phyloP scores from a whole-genome alignment of 1,140 invertebrate genomes.

The Cotesia typhae region DNA sequence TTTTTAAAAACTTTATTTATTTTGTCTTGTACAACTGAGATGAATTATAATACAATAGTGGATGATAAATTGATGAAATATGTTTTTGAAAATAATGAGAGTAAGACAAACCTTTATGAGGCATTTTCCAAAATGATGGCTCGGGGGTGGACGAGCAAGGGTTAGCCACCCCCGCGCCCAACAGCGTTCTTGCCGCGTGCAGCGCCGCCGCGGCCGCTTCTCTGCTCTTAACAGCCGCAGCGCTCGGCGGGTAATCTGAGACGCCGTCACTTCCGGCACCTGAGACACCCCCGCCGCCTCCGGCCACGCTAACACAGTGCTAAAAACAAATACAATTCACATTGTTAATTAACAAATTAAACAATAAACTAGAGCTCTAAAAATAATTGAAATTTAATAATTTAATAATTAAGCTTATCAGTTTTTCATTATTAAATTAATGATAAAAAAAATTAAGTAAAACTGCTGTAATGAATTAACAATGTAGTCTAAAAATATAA shows the following conservation, averaged over 20 bases:
- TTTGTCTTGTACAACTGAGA: no score
- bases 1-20: no score
- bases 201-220: slow-evolving; percentile 66
- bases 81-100: no score
- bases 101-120: slow-evolving; percentile 67
- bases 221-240: slow-evolving; percentile 62
- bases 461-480: background rate
- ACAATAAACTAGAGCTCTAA: no score
- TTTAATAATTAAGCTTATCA: background rate
- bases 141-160: slow-evolving; percentile 68
- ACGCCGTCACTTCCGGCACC: slow-evolving; percentile 59
- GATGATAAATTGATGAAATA: no score
- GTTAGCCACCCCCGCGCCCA: slow-evolving; percentile 67
- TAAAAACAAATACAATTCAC: slow-evolving; percentile 45
- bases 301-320: slow-evolving; percentile 56
- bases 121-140: slow-evolving; percentile 70
- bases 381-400: no score
- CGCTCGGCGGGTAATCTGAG: slow-evolving; percentile 64
- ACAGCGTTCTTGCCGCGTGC: slow-evolving; percentile 67
- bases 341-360: slow-evolving; percentile 40
- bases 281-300: slow-evolving; percentile 48
- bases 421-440: no score
- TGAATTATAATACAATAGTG: no score
- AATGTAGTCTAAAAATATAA: background rate
- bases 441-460: background rate